Percentiles rank a stretch among this genome's conserved stretches.
Evolutionary conservation across 2,797 vertebrate species (phyloP).

Genomic region (Halcyon leucocephala): DNA sequence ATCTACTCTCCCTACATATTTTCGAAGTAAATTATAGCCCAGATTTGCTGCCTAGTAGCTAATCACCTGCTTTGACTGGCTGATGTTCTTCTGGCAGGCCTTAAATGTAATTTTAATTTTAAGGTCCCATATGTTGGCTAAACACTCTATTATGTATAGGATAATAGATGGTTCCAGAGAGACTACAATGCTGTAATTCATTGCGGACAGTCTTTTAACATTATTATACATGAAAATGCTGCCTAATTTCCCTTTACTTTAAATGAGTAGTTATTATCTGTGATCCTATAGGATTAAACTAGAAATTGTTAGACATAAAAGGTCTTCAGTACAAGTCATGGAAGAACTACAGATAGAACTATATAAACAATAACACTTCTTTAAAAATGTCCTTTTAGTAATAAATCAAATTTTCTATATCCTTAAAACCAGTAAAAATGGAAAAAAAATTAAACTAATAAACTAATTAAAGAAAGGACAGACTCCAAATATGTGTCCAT

Average conservation of each 20-base stretch:
- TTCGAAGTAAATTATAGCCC: background rate
- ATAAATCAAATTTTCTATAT: background rate
- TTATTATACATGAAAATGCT: background rate
- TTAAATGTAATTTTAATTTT: background rate
- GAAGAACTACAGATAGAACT: background rate
- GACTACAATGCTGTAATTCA: background rate
- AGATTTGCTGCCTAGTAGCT: constrained; percentile 3
- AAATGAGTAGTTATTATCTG: background rate
- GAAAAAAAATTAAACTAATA: background rate
- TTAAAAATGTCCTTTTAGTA: background rate
- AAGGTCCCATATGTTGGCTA: constrained; percentile 13
- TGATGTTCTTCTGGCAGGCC: background rate
- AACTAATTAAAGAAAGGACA: background rate
- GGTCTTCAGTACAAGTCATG: background rate
- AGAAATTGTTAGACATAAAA: background rate
- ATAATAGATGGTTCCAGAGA: background rate
- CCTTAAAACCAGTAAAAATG: background rate
- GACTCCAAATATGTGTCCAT: background rate
- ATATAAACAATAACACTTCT: background rate
- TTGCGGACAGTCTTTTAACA: background rate
- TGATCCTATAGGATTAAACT: background rate
- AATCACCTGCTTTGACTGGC: background rate
- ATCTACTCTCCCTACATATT: background rate
- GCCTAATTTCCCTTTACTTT: background rate
- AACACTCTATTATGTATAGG: background rate